Evolutionary conservation across 2,113 vertebrate genomes (phyloP).

Genomic region (Typhlomys cinereus): DNA sequence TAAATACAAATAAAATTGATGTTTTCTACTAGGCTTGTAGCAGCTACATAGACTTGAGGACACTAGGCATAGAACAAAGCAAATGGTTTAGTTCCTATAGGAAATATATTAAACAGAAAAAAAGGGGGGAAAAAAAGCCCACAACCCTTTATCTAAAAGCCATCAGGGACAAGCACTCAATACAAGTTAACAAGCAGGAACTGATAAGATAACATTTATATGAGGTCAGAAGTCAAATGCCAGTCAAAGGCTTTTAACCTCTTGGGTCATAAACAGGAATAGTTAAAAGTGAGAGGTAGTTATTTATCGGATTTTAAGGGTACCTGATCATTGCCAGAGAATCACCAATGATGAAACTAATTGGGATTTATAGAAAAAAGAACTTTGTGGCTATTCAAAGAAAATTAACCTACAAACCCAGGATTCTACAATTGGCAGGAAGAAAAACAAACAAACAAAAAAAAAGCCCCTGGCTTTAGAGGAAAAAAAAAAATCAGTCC

Average conservation of each 20-base stretch:
- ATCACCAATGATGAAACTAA: constrained; percentile 78
- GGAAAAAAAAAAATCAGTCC: constrained; percentile 40
- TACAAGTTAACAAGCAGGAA: constrained; percentile 91
- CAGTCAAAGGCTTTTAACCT: constrained; percentile 96
- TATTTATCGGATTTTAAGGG: constrained; percentile 87
- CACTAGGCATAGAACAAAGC: constrained; percentile 79
- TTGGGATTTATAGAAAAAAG: constrained; percentile 80
- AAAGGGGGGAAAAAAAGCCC: constrained; percentile 45
- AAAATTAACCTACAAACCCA: constrained; percentile 69
- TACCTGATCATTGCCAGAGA: constrained; percentile 77
- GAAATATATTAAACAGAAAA: constrained; percentile 84
- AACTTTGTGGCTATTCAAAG: constrained; percentile 67
- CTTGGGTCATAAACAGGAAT: constrained; percentile 93
- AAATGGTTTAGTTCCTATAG: constrained; percentile 83
- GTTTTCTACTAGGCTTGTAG: constrained; percentile 78
- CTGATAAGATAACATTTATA: constrained; percentile 95
- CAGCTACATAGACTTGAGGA: constrained; percentile 73
- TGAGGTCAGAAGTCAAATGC: constrained; percentile 96
- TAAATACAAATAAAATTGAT: constrained; percentile 72
- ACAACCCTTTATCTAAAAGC: constrained; percentile 87
- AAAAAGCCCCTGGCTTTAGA: not conserved
- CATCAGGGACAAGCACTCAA: constrained; percentile 91
- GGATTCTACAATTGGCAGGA: constrained; percentile 46
- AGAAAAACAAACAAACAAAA: constrained; percentile 63
- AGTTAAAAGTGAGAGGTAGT: constrained; percentile 87